phyloP scores from a whole-genome alignment of 1,140 invertebrate genomes.

The Drosophila willistoni region DNA sequence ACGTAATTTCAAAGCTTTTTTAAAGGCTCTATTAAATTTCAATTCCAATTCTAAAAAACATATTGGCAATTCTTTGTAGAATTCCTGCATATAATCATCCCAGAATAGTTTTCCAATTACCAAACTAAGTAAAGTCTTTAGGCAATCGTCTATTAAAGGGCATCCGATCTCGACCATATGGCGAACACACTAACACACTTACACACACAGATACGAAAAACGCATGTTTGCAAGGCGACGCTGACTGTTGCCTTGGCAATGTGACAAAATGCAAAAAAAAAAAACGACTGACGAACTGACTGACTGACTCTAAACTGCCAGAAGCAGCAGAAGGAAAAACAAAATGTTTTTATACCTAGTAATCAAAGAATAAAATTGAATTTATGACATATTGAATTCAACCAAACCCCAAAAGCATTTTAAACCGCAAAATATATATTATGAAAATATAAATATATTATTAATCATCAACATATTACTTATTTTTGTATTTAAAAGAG shows the following conservation, averaged over 20 bases:
- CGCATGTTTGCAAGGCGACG: background rate
- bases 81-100: no score
- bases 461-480: no score
- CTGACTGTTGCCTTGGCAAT: slow-evolving; percentile 70
- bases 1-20: no score
- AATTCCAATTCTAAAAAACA: no score
- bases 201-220: background rate
- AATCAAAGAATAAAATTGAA: background rate
- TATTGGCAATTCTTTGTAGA: no score
- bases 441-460: no score
- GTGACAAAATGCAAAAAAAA: slow-evolving; percentile 70
- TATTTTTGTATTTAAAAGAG: no score
- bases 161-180: slow-evolving; percentile 60
- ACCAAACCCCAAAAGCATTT: background rate
- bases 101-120: background rate
- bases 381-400: background rate
- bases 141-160: slow-evolving; percentile 17
- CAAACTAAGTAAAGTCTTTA: background rate
- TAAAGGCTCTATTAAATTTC: no score
- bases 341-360: slow-evolving; percentile 29
- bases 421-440: background rate
- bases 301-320: slow-evolving; percentile 12
- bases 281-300: slow-evolving; percentile 34
- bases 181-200: slow-evolving; percentile 20
- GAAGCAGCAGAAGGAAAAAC: slow-evolving; percentile 2